Conservation (phyloP, 1,140 invertebrate species). For the Ooceraea biroi region DNA sequence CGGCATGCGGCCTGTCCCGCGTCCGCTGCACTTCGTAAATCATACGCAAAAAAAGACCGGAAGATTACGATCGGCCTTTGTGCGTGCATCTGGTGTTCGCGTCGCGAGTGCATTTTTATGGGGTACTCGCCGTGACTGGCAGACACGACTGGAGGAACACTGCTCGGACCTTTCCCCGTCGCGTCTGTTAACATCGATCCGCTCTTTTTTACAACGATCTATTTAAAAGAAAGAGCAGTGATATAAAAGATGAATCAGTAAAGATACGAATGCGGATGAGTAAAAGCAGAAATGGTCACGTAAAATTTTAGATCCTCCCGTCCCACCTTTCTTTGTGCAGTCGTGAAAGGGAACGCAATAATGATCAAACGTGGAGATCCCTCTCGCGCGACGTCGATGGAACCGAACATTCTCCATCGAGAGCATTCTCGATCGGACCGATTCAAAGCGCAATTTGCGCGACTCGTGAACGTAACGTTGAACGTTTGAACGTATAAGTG, state of each 20-base stretch:
- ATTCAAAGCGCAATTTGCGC: neutral
- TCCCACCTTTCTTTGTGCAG: neutral
- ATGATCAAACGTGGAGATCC: neutral
- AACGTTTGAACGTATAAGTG: too few relatives aligned
- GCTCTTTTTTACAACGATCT: neutral
- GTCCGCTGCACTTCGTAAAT: constrained; percentile 34
- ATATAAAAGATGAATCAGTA: neutral
- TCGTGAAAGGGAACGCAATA: neutral
- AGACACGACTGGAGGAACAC: neutral
- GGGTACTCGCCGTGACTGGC: neutral
- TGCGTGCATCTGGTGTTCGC: constrained; percentile 4
- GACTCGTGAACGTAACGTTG: too few relatives aligned
- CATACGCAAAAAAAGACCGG: neutral
- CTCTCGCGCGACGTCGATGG: too few relatives aligned
- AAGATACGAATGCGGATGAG: neutral
- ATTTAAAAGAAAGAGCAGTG: neutral
- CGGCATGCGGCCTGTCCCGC: constrained; percentile 7
- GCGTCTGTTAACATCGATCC: neutral
- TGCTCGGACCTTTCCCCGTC: neutral
- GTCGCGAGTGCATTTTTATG: neutral
- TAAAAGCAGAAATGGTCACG: neutral
- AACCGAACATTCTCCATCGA: too few relatives aligned
- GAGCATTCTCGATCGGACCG: neutral
- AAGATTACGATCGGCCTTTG: constrained; percentile 16
- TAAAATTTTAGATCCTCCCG: neutral